Evolutionary conservation across 2,113 vertebrate species (phyloP).

Genomic region (Catharus bicknelli): DNA sequence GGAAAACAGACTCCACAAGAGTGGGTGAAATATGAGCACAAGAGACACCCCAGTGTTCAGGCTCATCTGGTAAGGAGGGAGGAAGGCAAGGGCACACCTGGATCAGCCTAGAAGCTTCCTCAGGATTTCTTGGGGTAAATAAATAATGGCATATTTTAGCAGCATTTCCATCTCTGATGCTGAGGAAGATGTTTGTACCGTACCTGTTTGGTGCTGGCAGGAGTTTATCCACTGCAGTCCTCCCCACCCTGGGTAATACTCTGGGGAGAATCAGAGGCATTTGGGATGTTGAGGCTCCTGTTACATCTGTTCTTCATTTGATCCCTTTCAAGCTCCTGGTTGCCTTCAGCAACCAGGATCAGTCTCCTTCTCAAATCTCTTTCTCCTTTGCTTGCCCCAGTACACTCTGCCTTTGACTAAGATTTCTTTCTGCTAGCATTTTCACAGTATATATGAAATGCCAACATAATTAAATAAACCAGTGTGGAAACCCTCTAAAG

Average conservation of each 20-base stretch:
- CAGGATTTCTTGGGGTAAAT: not conserved
- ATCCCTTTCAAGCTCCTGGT: not conserved
- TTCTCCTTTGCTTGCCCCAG: not conserved
- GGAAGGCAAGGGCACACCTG: not conserved
- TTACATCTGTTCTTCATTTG: not conserved
- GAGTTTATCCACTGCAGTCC: not conserved
- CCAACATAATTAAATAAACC: conserved; percentile 74
- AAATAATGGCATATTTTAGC: not conserved
- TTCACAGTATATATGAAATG: conserved; percentile 64
- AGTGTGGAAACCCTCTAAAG: conserved; percentile 64
- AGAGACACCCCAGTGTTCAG: not conserved
- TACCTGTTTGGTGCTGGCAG: accelerated
- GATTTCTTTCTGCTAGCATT: conserved; percentile 61
- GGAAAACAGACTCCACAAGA: not conserved
- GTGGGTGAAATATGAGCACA: not conserved
- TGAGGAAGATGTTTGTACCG: not conserved
- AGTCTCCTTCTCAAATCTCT: not conserved
- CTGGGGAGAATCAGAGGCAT: not conserved
- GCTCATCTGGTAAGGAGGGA: not conserved
- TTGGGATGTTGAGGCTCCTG: not conserved
- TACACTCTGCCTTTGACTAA: not conserved
- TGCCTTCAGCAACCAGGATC: not conserved
- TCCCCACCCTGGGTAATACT: not conserved
- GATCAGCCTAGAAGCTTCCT: not conserved
- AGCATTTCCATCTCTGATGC: not conserved